Conservation (phyloP, 2,797 vertebrate genomes). For the Tadarida brasiliensis region DNA sequence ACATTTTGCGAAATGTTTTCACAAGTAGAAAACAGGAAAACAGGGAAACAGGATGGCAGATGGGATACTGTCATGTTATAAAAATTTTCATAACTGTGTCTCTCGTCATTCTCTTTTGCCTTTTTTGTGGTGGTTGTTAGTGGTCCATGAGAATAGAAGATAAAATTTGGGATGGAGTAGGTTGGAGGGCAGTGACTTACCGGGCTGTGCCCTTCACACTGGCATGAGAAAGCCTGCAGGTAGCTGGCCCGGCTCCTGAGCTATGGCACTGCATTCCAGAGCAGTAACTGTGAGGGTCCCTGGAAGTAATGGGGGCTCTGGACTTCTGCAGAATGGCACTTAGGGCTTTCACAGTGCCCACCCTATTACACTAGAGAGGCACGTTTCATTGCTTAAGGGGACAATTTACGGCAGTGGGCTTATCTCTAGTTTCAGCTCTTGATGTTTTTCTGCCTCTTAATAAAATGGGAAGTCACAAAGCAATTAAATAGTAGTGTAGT, state of each 20-base stretch:
- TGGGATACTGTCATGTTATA: background rate
- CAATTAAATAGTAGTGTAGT: slow-evolving; percentile 84
- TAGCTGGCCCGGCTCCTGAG: slow-evolving; percentile 63
- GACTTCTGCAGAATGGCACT: slow-evolving; percentile 59
- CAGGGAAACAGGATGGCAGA: background rate
- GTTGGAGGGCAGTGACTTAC: background rate
- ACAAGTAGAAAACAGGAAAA: background rate
- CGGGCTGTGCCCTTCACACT: slow-evolving; percentile 73
- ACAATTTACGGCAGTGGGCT: slow-evolving; percentile 78
- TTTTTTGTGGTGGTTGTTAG: background rate
- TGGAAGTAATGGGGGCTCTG: slow-evolving; percentile 66
- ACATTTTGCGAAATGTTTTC: background rate
- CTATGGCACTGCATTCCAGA: background rate
- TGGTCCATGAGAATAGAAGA: background rate
- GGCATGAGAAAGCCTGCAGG: background rate
- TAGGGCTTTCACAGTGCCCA: slow-evolving; percentile 49
- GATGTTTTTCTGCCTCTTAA: slow-evolving; percentile 83
- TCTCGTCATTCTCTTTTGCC: background rate
- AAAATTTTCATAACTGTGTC: background rate
- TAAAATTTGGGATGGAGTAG: background rate
- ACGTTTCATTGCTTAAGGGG: slow-evolving; percentile 70
- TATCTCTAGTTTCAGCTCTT: slow-evolving; percentile 79
- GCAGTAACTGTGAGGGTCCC: background rate
- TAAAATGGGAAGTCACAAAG: slow-evolving; percentile 83
- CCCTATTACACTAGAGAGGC: slow-evolving; percentile 67